Evolutionary conservation across 2,113 vertebrate genomes (phyloP).

Genomic region (Nymphicus hollandicus): DNA sequence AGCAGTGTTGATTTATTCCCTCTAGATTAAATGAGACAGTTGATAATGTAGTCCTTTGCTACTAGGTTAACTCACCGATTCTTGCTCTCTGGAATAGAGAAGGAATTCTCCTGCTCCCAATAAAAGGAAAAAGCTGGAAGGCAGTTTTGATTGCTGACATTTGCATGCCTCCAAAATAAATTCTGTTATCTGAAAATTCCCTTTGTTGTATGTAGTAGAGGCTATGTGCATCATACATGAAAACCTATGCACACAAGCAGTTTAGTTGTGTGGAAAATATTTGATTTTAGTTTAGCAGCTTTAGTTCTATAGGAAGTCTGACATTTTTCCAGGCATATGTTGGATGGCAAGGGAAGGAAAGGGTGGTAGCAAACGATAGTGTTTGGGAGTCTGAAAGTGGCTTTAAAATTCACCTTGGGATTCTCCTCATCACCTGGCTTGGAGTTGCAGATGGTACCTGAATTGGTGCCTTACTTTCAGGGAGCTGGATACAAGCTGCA

Average conservation of each 20-base stretch:
- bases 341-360: neutral
- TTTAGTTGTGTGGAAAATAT: neutral
- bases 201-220: neutral
- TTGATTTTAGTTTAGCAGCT: neutral
- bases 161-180: neutral
- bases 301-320: neutral
- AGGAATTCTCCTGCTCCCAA: neutral
- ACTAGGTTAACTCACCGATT: neutral
- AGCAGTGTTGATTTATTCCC: neutral
- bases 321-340: neutral
- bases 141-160: neutral
- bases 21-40: neutral
- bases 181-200: neutral
- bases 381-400: neutral
- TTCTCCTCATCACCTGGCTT: neutral
- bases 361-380: neutral
- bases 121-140: neutral
- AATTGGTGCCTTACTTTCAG: neutral
- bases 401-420: neutral
- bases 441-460: neutral
- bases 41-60: neutral
- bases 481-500: neutral
- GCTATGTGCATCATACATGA: neutral
- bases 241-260: neutral
- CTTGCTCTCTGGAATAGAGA: neutral